phyloP scores from a whole-genome alignment of 2,797 vertebrate genomes.

The Balearica regulorum region DNA sequence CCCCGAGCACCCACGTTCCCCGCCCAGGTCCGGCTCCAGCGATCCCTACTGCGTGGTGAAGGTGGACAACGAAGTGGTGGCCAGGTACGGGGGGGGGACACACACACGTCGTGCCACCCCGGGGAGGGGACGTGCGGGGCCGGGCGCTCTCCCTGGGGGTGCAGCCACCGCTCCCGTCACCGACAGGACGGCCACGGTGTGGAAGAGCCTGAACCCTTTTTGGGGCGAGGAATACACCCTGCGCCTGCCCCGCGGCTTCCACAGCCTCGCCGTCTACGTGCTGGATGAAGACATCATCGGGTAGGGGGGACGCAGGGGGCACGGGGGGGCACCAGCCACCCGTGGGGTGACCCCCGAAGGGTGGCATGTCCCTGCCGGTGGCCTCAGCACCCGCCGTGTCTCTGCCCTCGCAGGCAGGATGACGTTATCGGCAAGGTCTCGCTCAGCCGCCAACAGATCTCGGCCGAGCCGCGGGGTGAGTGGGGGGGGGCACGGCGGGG shows the following conservation, averaged over 20 bases:
- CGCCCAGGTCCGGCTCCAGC: constrained; percentile 85
- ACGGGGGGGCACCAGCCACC: background rate
- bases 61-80: constrained; percentile 91
- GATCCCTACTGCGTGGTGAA: constrained; percentile 93
- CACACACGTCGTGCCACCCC: rapidly evolving
- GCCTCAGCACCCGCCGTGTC: rapidly evolving
- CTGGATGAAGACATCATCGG: constrained; percentile 92
- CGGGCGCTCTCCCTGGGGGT: background rate
- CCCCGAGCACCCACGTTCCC: background rate
- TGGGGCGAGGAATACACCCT: constrained; percentile 92
- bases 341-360: too few species aligned
- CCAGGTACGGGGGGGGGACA: constrained; percentile 76
- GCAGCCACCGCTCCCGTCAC: background rate
- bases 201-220: constrained; percentile 90
- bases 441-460: constrained; percentile 83
- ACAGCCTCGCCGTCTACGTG: constrained; percentile 83
- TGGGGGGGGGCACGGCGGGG: rapidly evolving
- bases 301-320: constrained; percentile 49
- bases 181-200: constrained; percentile 84
- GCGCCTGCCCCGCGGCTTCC: constrained; percentile 86
- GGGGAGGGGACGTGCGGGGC: rapidly evolving
- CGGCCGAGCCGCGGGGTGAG: constrained; percentile 82
- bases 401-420: constrained; percentile 78
- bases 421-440: constrained; percentile 91
- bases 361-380: background rate